Evolutionary conservation across 2,113 vertebrate genomes (phyloP), one percentile per base, ranked within the genome.

Genomic region (Turdus rufiventris): DNA sequence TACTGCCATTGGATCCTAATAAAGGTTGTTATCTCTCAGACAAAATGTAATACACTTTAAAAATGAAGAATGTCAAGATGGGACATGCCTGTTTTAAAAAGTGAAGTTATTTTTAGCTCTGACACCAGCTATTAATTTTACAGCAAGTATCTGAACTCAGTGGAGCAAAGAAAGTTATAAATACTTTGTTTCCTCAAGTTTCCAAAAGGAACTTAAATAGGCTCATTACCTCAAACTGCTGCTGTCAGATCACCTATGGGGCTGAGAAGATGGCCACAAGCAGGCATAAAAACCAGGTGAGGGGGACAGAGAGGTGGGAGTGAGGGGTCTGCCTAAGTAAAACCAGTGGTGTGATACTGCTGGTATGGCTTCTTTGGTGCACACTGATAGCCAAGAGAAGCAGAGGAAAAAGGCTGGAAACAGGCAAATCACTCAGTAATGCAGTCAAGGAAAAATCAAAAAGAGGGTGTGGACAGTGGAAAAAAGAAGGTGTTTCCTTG

Each of bases 331-430:
- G 24, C 31, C 18, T 57, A 24, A 56, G 36, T 18, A 76, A 85
- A 85, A 67, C 14, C 61, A 62, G 14, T 0, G 1, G 6, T 1
- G 0, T 47, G n/a, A n/a, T 34, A 19, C 6, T 29, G 29, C 29
- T 29, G 20, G 11, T 28, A 25, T 2, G 0, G 0, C 43, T 90
- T 42, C 14, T 60, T 36, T 21, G 6, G 24, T 0, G 0, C 15
- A 3, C 18, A 6, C 21, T 0, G 0, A 31, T 57, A 66, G 8
- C 8, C 47, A 74, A 12, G 0, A 0, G 8, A 45, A 18, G 18
- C 1, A 1, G 10, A 78, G 7, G 18, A 61, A 63, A 53, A 8
- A 68, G 15, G 18, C 7, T 81, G 45, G n/a, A 74, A 85, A 61
- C 3, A 60, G 36, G 12, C 1, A 81, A 57, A 61, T 18, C 9